Conservation (phyloP, 2,797 vertebrate species). For the Jordanella pulchra region DNA sequence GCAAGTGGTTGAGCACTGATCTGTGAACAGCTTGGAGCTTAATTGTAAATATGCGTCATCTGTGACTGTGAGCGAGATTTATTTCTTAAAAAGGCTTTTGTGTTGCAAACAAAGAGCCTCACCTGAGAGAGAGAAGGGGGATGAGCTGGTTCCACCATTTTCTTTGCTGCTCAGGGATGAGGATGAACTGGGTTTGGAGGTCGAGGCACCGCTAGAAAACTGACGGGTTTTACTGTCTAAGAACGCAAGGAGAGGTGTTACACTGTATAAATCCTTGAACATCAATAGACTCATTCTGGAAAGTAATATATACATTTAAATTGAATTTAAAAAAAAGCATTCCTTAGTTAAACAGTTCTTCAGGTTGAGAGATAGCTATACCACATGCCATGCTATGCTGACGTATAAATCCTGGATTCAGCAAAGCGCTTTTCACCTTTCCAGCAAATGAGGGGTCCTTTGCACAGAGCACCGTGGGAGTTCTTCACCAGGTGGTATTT, state of each 20-base stretch:
- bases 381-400: background rate
- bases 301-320: too few relatives aligned
- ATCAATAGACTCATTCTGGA: background rate
- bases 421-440: conserved; percentile 83
- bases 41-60: background rate
- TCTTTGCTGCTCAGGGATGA: conserved; percentile 89
- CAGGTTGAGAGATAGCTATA: background rate
- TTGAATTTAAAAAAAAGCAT: too few relatives aligned
- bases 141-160: conserved; percentile 87
- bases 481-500: conserved; percentile 98
- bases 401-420: background rate
- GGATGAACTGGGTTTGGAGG: conserved; percentile 88
- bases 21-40: background rate
- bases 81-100: background rate
- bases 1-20: too few relatives aligned
- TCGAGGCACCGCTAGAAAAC: conserved; percentile 82
- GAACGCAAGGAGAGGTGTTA: conserved; percentile 9
- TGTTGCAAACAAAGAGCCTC: conserved; percentile 27
- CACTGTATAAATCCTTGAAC: background rate
- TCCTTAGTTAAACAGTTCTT: background rate
- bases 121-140: conserved; percentile 92
- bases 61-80: background rate
- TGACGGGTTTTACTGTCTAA: conserved; percentile 94
- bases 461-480: conserved; percentile 93
- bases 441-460: conserved; percentile 97